phyloP scores from a whole-genome alignment of 2,888 invertebrate species.

The Flexamia atlantica region DNA sequence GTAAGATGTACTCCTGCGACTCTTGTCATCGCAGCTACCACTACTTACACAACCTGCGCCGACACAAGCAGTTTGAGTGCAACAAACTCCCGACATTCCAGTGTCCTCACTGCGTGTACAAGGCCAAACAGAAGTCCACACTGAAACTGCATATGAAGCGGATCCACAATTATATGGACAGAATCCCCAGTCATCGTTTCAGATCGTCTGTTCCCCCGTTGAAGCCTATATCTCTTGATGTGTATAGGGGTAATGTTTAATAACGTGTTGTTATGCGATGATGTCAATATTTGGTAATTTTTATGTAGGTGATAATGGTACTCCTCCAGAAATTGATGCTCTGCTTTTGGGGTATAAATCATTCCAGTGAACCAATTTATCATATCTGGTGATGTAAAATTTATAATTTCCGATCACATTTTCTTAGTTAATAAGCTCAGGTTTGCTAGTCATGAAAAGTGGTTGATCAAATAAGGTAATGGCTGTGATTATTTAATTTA shows the following conservation, averaged over 20 bases:
- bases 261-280: too few relatives aligned
- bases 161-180: constrained; percentile 56
- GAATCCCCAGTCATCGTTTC: neutral
- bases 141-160: constrained; percentile 49
- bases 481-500: too few relatives aligned
- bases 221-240: constrained; percentile 1
- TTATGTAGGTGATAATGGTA: too few relatives aligned
- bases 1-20: constrained; percentile 60
- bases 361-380: too few relatives aligned
- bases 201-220: neutral
- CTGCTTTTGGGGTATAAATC: too few relatives aligned
- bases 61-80: constrained; percentile 70
- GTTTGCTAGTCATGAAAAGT: too few relatives aligned
- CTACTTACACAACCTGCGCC: constrained; percentile 66
- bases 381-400: too few relatives aligned
- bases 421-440: too few relatives aligned
- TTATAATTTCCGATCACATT: too few relatives aligned
- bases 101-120: constrained; percentile 66
- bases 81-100: constrained; percentile 70
- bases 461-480: too few relatives aligned
- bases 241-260: neutral
- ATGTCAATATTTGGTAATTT: too few relatives aligned
- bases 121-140: constrained; percentile 56
- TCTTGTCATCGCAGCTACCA: constrained; percentile 64
- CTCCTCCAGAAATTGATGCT: too few relatives aligned